A percentile compares a stretch with the other conserved stretches of the same genome.
Conservation (phyloP, 2,888 invertebrate species). For the Lymantria monacha region DNA sequence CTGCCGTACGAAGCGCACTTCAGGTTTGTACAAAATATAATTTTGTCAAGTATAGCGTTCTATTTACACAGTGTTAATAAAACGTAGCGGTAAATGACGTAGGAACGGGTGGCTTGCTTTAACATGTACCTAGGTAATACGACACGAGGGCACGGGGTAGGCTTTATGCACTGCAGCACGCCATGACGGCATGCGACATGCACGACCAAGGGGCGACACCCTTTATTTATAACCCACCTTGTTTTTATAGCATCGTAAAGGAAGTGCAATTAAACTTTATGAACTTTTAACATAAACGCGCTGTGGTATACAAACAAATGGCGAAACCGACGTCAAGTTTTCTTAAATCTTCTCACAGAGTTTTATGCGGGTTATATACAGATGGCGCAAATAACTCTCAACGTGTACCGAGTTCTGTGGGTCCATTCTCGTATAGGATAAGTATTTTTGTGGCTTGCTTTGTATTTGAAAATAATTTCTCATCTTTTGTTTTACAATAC, state of each 20-base stretch:
- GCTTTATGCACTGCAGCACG: slow-evolving; percentile 42
- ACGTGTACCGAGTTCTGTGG: too few species aligned
- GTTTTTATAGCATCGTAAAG: slow-evolving; percentile 48
- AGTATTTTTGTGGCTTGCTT: too few species aligned
- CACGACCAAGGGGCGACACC: slow-evolving; percentile 16
- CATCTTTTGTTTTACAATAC: too few species aligned
- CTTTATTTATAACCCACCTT: slow-evolving; percentile 33
- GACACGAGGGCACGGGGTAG: slow-evolving; percentile 49
- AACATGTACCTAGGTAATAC: slow-evolving; percentile 53
- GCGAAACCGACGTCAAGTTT: neutral
- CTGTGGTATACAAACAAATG: slow-evolving; percentile 33
- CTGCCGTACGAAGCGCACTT: too few species aligned
- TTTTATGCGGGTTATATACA: too few species aligned
- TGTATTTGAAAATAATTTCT: too few species aligned
- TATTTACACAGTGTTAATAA: slow-evolving; percentile 27
- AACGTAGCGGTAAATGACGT: slow-evolving; percentile 37
- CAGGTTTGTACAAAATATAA: too few species aligned
- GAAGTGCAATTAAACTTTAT: slow-evolving; percentile 46
- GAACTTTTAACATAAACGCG: slow-evolving; percentile 36
- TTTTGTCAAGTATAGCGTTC: slow-evolving; percentile 13
- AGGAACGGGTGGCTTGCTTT: slow-evolving; percentile 32
- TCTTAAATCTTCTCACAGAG: slow-evolving; percentile 1
- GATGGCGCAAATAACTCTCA: too few species aligned
- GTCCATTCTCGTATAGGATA: too few species aligned
- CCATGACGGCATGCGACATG: slow-evolving; percentile 32